Percentiles rank a stretch among this genome's conserved stretches.
Conservation (phyloP, 2,888 invertebrate genomes). For the Tupiocoris notatus region DNA sequence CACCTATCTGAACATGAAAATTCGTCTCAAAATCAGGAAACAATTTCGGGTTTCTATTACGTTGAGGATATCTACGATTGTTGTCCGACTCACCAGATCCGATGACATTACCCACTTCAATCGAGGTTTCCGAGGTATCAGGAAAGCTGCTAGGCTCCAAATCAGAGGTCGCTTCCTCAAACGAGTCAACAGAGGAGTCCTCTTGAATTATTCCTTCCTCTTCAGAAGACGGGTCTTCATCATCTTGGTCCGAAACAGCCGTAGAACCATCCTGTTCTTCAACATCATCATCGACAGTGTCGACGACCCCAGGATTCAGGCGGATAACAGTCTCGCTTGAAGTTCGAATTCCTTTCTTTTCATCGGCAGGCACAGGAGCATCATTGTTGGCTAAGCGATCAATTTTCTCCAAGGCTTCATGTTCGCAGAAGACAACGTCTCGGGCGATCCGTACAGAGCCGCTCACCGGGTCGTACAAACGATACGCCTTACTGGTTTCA, state of each 20-base stretch:
- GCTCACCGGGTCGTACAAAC: not conserved
- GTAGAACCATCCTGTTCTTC: not conserved
- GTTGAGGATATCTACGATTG: not conserved
- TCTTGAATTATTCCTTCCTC: not conserved
- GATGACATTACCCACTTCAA: no score
- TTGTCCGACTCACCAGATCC: not conserved
- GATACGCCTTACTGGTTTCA: not conserved
- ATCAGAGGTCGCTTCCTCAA: not conserved
- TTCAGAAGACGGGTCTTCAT: not conserved
- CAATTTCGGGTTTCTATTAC: not conserved
- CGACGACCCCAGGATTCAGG: not conserved
- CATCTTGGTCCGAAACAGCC: not conserved
- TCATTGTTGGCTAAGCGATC: not conserved
- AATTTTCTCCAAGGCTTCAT: not conserved
- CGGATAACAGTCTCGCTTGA: not conserved
- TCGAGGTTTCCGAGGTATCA: no score
- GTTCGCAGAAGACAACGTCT: not conserved
- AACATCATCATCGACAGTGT: not conserved
- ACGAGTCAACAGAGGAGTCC: not conserved
- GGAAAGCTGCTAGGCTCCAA: no score
- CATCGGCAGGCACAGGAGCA: not conserved
- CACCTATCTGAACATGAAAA: slow-evolving; percentile 4
- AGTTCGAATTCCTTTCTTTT: not conserved
- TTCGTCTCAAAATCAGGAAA: slow-evolving; percentile 5
- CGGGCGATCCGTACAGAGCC: not conserved